Evolutionary conservation across 1,140 invertebrate species (phyloP), one percentile per base, ranked within the genome.

Genomic region (Asobara japonica): DNA sequence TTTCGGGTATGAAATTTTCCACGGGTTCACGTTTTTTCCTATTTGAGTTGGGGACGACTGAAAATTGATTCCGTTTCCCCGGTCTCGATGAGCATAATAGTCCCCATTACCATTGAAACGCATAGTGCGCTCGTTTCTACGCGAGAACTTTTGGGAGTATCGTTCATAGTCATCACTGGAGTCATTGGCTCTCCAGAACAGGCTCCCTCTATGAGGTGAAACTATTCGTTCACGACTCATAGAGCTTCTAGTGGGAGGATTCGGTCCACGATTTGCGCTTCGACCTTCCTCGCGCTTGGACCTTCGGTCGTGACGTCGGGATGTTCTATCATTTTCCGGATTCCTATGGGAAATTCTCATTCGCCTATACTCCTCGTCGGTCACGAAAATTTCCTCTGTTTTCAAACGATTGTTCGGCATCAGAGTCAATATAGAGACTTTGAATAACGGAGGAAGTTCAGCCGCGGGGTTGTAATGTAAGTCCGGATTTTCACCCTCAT

Each of bases 111-210:
- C 31, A 41, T 66, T 51, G 22, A 36, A 33, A 69, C 29, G 41
- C 16, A 5, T 45, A 5, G 6, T n/a, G 8, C 16, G 41, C 3
- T n/a, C 16, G 16, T 10, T 45, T 45, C 41, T 10, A 3, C 41
- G 41, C 8, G 41, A 10, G n/a, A 18, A 38, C 27, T 60, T 13
- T 33, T 33, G 51, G 38, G 36, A 56, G 18, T 68, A 31, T 16
- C 65, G n/a, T 38, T 45, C 65, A 38, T 45, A 6, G 16, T 45
- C 41, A n/a, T 45, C 41, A 45, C 41, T 45, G 41, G 41, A 45
- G 16, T 45, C 41, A n/a, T n/a, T 45, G n/a, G 16, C 8, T 16
- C 41, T 45, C 41, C 41, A 45, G 41, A n/a, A 45, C 6, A 45
- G 41, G n/a, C 41, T 16, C 4, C 41, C 16, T n/a, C 41, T 45